These are phyloP conservation scores for Campylorhamphus procurvoides DNA, from an alignment of 2,113 vertebrate genomes.

Conservation along the genomic window DNA sequence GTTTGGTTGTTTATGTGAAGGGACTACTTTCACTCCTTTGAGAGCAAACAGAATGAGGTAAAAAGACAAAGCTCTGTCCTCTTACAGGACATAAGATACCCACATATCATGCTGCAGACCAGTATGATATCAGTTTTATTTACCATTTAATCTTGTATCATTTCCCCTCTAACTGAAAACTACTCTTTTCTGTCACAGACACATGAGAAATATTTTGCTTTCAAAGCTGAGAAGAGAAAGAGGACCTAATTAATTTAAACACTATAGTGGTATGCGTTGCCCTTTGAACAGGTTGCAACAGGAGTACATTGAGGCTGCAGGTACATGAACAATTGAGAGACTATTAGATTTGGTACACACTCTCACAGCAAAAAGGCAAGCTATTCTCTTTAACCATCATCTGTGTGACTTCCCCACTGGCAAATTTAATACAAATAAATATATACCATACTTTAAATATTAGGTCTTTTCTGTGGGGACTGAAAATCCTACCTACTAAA, in stretches of 20 bases:
- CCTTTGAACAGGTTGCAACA: not conserved
- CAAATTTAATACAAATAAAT: not conserved
- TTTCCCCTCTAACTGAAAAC: not conserved
- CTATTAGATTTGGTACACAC: not conserved
- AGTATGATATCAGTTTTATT: not conserved
- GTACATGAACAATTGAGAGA: not conserved
- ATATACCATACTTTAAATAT: not conserved
- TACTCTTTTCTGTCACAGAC: not conserved
- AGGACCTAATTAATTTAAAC: not conserved
- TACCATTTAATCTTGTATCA: not conserved
- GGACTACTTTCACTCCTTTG: not conserved
- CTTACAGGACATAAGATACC: rapidly evolving
- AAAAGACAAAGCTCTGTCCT: not conserved
- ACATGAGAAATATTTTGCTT: not conserved
- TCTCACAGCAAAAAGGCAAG: not conserved
- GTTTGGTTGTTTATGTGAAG: not conserved
- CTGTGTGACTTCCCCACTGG: not conserved
- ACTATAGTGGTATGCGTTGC: not conserved
- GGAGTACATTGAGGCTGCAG: not conserved
- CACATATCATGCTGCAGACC: not conserved
- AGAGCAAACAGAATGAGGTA: not conserved
- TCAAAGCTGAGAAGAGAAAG: not conserved
- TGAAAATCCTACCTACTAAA: not conserved
- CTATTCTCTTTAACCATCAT: not conserved
- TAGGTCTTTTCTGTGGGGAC: not conserved